Evolutionary conservation across 2,797 vertebrate species (phyloP).

Genomic region (Lepus oiostolus): DNA sequence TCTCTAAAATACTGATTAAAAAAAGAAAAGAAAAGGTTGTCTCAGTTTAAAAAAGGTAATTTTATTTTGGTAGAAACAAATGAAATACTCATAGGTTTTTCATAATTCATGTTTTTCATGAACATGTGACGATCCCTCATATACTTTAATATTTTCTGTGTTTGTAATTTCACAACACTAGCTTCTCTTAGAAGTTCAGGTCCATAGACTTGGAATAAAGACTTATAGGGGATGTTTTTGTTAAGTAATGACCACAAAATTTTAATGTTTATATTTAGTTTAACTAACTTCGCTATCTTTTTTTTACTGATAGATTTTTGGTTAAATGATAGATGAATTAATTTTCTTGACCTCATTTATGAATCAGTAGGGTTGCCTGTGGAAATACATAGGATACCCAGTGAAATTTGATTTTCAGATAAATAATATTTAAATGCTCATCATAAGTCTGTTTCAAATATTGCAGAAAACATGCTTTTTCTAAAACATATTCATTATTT

Average conservation of each 20-base stretch:
- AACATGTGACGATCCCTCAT: not conserved
- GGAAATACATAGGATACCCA: not conserved
- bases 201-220: not conserved
- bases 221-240: not conserved
- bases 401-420: conserved; percentile 54
- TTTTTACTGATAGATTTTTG: not conserved
- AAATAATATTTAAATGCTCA: not conserved
- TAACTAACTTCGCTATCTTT: not conserved
- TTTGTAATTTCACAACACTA: not conserved
- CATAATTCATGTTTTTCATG: too few relatives aligned
- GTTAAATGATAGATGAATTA: not conserved
- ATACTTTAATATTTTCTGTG: not conserved
- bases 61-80: too few relatives aligned
- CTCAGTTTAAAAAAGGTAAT: too few relatives aligned
- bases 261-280: not conserved
- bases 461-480: not conserved
- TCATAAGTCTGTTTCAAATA: not conserved
- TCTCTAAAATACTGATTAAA: too few relatives aligned
- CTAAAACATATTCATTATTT: conserved; percentile 28
- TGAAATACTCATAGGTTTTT: too few relatives aligned
- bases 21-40: too few relatives aligned
- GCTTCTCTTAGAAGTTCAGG: conserved; percentile 10
- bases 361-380: not conserved
- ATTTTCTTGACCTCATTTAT: conserved; percentile 1
- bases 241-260: not conserved